Conservation (phyloP, 2,113 vertebrate genomes). For the Erpornis zantholeuca region DNA sequence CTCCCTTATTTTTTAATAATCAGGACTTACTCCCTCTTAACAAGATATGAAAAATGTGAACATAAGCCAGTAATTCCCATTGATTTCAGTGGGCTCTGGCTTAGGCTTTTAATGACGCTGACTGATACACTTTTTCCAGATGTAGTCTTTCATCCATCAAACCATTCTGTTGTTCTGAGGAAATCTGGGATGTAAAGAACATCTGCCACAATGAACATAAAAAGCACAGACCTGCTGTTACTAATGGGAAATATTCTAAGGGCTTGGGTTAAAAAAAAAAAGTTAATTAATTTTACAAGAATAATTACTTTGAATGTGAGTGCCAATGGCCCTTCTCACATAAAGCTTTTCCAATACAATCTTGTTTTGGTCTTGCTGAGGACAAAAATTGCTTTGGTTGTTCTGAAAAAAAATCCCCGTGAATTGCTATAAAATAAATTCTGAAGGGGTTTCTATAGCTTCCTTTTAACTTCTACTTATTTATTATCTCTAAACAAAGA, state of each 20-base stretch:
- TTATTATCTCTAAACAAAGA: conserved; percentile 18
- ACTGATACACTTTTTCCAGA: conserved; percentile 28
- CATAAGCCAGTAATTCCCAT: background rate
- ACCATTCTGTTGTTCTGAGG: conserved; percentile 29
- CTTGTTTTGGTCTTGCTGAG: conserved; percentile 12
- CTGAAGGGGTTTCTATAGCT: background rate
- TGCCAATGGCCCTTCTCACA: conserved; percentile 26
- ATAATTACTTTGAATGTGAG: conserved; percentile 39
- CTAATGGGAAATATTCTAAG: conserved; percentile 29
- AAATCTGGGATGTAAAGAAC: conserved; percentile 42
- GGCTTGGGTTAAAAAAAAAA: conserved; percentile 24
- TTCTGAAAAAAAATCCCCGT: background rate
- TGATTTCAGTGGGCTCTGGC: conserved; percentile 22
- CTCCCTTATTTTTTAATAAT: background rate
- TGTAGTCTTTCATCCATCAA: conserved; percentile 40
- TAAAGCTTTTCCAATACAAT: conserved; percentile 29
- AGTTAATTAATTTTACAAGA: conserved; percentile 64
- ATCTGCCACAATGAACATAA: conserved; percentile 49
- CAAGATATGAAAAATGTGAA: conserved; percentile 40
- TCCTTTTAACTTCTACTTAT: conserved; percentile 4
- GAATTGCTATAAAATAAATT: background rate
- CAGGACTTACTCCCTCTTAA: background rate
- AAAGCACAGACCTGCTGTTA: conserved; percentile 46
- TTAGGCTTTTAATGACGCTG: conserved; percentile 4
- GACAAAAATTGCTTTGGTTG: conserved; percentile 11